phyloP scores from a whole-genome alignment of 2,113 vertebrate genomes.

The Pavo muticus region DNA sequence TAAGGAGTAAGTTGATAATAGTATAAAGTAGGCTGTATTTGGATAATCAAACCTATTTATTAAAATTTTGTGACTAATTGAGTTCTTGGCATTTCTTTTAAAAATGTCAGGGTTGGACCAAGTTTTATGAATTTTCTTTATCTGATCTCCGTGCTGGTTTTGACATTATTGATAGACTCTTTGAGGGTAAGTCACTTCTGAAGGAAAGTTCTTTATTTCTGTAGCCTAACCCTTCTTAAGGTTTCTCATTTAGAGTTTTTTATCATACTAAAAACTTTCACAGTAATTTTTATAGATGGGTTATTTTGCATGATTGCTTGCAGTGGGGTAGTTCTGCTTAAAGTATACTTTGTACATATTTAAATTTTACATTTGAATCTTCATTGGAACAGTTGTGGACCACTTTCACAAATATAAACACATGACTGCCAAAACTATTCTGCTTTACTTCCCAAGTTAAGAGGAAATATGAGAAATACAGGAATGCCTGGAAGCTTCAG shows the following conservation, averaged over 20 bases:
- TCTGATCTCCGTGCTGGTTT: constrained; percentile 95
- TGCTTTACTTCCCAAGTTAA: neutral
- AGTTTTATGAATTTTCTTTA: constrained; percentile 98
- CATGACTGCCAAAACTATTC: neutral
- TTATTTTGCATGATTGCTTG: neutral
- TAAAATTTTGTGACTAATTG: neutral
- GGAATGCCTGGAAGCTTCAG: neutral
- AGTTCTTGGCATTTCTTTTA: constrained; percentile 26
- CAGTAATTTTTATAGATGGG: neutral
- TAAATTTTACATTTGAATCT: neutral
- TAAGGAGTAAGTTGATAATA: neutral
- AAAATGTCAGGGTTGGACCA: constrained; percentile 92
- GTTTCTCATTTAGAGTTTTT: neutral
- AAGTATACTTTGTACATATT: neutral
- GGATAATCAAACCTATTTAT: neutral
- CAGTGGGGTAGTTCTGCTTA: neutral
- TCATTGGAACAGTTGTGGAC: neutral
- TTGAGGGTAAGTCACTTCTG: constrained; percentile 85
- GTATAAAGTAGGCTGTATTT: neutral
- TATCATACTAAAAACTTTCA: neutral
- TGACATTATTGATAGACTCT: constrained; percentile 93
- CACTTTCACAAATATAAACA: neutral
- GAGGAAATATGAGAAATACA: neutral
- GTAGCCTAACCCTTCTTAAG: neutral
- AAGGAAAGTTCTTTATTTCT: neutral